Conservation (phyloP, 2,888 invertebrate species). For the Cataglyphis livida region DNA sequence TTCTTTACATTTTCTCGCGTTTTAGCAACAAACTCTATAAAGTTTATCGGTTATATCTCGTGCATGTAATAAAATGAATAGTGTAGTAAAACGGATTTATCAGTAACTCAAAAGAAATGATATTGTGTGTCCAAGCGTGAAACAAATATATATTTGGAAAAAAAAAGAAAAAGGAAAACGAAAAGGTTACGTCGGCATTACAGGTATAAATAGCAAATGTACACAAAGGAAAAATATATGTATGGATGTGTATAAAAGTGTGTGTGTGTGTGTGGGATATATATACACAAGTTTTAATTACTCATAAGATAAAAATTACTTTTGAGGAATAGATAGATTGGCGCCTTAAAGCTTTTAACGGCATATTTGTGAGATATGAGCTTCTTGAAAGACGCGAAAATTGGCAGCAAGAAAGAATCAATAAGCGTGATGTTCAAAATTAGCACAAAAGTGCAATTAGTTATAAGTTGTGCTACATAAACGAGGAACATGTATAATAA, state of each 20-base stretch:
- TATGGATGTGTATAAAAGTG: neutral
- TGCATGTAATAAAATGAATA: neutral
- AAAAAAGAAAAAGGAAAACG: neutral
- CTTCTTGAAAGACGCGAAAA: slow-evolving; percentile 25
- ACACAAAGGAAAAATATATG: neutral
- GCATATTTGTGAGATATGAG: neutral
- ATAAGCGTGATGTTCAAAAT: neutral
- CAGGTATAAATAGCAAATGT: neutral
- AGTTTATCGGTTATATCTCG: neutral
- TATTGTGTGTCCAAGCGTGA: neutral
- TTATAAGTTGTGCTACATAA: slow-evolving; percentile 75
- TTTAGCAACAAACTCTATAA: neutral
- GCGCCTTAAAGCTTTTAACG: too few relatives aligned
- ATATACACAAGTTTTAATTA: neutral
- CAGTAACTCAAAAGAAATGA: neutral
- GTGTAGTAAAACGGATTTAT: neutral
- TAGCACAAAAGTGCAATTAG: slow-evolving; percentile 30
- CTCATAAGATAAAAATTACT: neutral
- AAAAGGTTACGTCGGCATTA: neutral
- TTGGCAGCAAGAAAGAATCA: slow-evolving; percentile 17
- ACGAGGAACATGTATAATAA: slow-evolving; percentile 83
- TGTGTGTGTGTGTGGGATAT: neutral
- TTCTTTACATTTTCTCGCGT: slow-evolving; percentile 23
- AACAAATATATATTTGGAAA: slow-evolving; percentile 7
- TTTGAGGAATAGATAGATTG: neutral